These are phyloP conservation scores for Labrus mixtus DNA, from an alignment of 2,113 vertebrate species.

Conservation along the genomic window DNA sequence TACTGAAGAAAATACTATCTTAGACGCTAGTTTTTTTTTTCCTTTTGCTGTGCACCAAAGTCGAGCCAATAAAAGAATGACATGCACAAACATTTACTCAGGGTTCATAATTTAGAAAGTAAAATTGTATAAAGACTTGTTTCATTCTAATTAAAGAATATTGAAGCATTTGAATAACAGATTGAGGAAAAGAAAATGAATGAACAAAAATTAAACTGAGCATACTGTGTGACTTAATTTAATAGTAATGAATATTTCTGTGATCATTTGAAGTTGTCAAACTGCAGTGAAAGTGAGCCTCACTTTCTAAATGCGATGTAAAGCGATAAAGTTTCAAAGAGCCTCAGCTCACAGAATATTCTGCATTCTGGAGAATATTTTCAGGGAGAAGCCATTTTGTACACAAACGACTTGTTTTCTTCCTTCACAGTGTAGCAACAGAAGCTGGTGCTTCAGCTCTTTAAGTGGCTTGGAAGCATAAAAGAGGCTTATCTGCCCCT, in stretches of 20 bases:
- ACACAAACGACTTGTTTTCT: conserved; percentile 69
- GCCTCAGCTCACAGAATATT: not conserved
- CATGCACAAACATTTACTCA: conserved; percentile 59
- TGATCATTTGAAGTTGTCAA: not conserved
- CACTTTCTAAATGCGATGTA: not conserved
- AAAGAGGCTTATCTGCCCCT: conserved; percentile 80
- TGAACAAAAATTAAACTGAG: conserved; percentile 5
- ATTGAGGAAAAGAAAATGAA: not conserved
- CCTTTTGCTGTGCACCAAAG: conserved; percentile 43
- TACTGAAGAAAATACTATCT: conserved; percentile 74
- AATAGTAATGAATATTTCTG: not conserved
- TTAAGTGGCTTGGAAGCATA: conserved; percentile 79
- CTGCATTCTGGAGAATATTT: conserved; percentile 38
- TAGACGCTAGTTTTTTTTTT: conserved; percentile 57
- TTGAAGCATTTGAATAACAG: too few species aligned
- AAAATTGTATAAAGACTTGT: conserved; percentile 1
- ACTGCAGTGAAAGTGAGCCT: conserved; percentile 19
- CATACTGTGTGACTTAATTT: not conserved
- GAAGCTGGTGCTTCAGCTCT: conserved; percentile 75
- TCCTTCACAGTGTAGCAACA: conserved; percentile 56
- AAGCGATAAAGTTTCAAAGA: not conserved
- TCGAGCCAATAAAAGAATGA: conserved; percentile 57
- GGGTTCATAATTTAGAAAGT: conserved; percentile 27
- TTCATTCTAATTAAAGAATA: not conserved
- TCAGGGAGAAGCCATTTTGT: conserved; percentile 70